Evolutionary conservation across 2,797 vertebrate species (phyloP).

Genomic region (Cossypha polioptera): DNA sequence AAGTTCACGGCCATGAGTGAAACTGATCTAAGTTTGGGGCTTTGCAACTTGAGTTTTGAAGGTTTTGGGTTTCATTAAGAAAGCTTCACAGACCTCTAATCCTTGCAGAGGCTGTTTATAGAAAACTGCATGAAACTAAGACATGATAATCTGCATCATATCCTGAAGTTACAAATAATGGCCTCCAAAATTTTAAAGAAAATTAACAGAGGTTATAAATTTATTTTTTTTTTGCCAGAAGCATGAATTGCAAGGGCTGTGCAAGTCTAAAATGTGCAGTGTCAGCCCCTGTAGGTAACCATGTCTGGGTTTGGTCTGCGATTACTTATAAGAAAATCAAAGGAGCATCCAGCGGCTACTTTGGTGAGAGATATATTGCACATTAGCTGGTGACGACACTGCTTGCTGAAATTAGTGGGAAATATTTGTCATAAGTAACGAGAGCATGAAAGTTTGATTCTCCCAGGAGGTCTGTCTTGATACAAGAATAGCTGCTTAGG

Average conservation of each 20-base stretch:
- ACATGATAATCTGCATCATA: neutral
- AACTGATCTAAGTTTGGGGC: neutral
- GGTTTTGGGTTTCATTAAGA: neutral
- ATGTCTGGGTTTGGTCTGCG: neutral
- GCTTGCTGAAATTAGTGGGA: conserved; percentile 68
- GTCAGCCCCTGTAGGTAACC: neutral
- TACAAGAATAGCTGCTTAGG: conserved; percentile 68
- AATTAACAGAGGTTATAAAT: neutral
- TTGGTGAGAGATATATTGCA: conserved; percentile 66
- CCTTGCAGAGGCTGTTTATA: neutral
- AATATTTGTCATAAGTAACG: conserved; percentile 61
- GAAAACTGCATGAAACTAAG: neutral
- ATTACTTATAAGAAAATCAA: conserved; percentile 45
- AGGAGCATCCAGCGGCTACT: conserved; percentile 27
- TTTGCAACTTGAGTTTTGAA: conserved; percentile 23
- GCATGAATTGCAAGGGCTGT: neutral
- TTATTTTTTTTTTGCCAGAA: neutral
- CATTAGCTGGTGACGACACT: conserved; percentile 67
- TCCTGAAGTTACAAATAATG: conserved; percentile 14
- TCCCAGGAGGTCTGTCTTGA: conserved; percentile 65
- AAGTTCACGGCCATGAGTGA: neutral
- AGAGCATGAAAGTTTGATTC: conserved; percentile 65
- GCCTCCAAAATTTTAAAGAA: neutral
- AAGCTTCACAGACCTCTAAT: neutral
- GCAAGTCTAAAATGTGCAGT: neutral